Evolutionary conservation across 92 coral and sea anemone genomes (phyloP).

Genomic region (Palythoa grandis): DNA sequence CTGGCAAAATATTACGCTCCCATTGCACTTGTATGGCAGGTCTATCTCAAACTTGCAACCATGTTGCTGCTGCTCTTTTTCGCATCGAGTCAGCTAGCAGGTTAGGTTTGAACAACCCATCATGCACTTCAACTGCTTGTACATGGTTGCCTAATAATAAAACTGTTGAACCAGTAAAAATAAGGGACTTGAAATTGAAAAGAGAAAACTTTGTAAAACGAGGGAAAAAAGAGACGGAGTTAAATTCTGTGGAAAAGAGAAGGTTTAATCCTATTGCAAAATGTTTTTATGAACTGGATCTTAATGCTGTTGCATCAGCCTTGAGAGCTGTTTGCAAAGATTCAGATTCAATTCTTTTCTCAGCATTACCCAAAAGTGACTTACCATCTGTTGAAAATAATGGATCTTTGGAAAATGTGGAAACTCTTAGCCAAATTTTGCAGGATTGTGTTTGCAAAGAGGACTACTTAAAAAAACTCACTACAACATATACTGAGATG

Average conservation of each 20-base stretch:
- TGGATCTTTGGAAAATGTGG: neutral
- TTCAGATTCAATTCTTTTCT: conserved; percentile 1
- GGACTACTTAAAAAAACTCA: neutral
- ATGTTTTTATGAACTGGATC: conserved; percentile 40
- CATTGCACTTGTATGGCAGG: conserved; percentile 62
- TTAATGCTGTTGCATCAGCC: conserved; percentile 50
- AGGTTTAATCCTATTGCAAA: conserved; percentile 40
- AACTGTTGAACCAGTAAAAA: conserved; percentile 45
- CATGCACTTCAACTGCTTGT: conserved; percentile 51
- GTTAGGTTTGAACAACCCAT: conserved; percentile 47
- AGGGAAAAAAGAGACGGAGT: conserved; percentile 40
- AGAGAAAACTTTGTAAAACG: conserved; percentile 53
- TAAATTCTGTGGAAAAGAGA: conserved; percentile 48
- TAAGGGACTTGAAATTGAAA: conserved; percentile 42
- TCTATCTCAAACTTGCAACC: conserved; percentile 57
- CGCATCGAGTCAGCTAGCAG: conserved; percentile 48
- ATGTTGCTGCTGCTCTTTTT: conserved; percentile 52
- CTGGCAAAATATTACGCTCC: conserved; percentile 35
- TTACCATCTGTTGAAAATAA: conserved; percentile 44
- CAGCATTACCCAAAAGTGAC: neutral
- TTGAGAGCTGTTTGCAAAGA: conserved; percentile 33
- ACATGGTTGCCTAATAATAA: conserved; percentile 46
- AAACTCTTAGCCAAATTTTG: neutral
- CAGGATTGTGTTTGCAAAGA: neutral
- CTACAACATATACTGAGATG: neutral